Conservation (phyloP, 2,888 invertebrate genomes). For the Spisula subtruncata region DNA sequence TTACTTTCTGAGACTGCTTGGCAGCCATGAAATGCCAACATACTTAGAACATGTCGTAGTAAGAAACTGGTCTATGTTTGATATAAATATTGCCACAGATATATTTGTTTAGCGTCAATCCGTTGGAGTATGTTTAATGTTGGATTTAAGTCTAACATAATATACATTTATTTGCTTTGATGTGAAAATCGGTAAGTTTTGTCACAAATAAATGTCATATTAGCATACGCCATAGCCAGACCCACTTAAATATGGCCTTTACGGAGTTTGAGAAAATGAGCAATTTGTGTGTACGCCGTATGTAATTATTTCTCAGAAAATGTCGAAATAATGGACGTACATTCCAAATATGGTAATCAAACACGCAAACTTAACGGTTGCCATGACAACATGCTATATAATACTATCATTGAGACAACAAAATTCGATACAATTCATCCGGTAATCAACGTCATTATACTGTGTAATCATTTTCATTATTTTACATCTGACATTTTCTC, state of each 20-base stretch:
- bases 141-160: neutral
- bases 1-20: neutral
- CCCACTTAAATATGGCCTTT: constrained; percentile 21
- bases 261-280: constrained; percentile 9
- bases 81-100: no score
- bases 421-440: constrained; percentile 52
- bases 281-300: constrained; percentile 12
- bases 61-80: no score
- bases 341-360: constrained; percentile 55
- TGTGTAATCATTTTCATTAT: constrained; percentile 47
- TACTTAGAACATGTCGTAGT: neutral
- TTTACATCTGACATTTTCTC: constrained; percentile 50
- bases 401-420: constrained; percentile 55
- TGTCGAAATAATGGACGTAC: constrained; percentile 51
- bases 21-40: neutral
- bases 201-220: constrained; percentile 17
- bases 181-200: neutral
- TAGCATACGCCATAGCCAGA: constrained; percentile 22
- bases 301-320: constrained; percentile 37
- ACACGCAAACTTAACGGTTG: constrained; percentile 51
- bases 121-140: neutral
- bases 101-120: no score
- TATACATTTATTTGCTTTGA: constrained; percentile 23
- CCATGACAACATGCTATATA: constrained; percentile 57
- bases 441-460: constrained; percentile 58